These are phyloP conservation scores for Dryococelus australis DNA, from an alignment of 2,888 invertebrate species.

Conservation along the genomic window DNA sequence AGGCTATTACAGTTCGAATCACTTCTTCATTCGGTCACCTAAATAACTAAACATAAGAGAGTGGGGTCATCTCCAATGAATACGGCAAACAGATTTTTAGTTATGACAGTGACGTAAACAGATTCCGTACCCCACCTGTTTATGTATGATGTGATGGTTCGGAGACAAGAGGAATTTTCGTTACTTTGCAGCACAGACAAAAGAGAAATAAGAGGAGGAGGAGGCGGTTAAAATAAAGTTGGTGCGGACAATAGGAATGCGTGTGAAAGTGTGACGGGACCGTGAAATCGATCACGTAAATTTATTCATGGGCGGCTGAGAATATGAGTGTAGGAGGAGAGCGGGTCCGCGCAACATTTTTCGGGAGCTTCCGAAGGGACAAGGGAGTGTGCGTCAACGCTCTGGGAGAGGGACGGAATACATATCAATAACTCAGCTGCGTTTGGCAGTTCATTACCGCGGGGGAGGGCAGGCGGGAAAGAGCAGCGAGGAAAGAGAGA, in stretches of 20 bases:
- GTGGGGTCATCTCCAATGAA: no score
- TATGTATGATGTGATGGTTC: no score
- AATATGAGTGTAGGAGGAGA: background rate
- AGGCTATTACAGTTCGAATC: no score
- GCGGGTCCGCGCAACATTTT: background rate
- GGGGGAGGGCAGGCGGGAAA: background rate
- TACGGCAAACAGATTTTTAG: no score
- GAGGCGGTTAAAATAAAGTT: background rate
- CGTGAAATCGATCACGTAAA: conserved; percentile 9
- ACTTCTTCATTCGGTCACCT: no score
- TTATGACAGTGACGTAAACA: no score
- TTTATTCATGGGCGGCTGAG: background rate
- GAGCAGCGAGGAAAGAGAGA: background rate
- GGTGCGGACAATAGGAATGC: background rate
- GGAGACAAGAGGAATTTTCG: no score
- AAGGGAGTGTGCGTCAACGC: conserved; percentile 21
- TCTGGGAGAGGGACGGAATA: conserved; percentile 37
- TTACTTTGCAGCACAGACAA: background rate
- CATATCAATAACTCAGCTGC: conserved; percentile 44
- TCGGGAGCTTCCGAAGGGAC: background rate
- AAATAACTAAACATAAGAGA: no score
- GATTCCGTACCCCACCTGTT: no score
- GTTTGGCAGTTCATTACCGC: conserved; percentile 44
- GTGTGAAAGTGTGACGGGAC: background rate
- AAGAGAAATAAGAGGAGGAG: background rate